Conservation (phyloP, 2,797 vertebrate species). For the Galaxias olidus region DNA sequence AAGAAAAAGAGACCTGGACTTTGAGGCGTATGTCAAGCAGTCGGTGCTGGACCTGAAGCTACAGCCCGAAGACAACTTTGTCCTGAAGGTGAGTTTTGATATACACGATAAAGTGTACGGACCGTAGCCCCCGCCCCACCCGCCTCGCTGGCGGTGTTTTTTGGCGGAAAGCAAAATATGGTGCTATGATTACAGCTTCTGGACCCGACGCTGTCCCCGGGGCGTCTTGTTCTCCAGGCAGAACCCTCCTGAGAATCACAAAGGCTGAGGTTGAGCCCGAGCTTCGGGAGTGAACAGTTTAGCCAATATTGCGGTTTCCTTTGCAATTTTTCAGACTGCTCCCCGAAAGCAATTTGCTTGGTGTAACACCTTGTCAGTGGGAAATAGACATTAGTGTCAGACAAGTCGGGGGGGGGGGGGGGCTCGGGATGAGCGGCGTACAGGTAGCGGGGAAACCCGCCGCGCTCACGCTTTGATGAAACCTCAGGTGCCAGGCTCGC, state of each 20-base stretch:
- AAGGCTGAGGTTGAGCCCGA: too few relatives aligned
- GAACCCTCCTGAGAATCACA: too few relatives aligned
- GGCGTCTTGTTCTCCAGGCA: too few relatives aligned
- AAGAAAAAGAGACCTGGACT: conserved; percentile 82
- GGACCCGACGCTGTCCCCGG: too few relatives aligned
- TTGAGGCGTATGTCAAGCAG: conserved; percentile 85
- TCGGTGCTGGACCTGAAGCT: conserved; percentile 86
- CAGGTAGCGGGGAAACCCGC: conserved; percentile 62
- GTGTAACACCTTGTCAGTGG: conserved; percentile 55
- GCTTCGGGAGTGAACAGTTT: neutral
- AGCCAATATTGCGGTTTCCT: neutral
- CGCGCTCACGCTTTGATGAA: conserved; percentile 49
- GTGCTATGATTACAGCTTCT: too few relatives aligned
- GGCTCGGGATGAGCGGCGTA: conserved; percentile 71
- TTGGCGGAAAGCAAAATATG: too few relatives aligned
- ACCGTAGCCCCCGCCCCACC: too few relatives aligned
- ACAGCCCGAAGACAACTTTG: conserved; percentile 93
- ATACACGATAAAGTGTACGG: too few relatives aligned
- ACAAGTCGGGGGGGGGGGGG: conserved; percentile 53
- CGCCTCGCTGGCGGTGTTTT: too few relatives aligned
- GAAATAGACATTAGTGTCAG: conserved; percentile 75
- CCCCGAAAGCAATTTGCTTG: conserved; percentile 66
- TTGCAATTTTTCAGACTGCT: conserved; percentile 32
- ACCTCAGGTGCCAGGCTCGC: conserved; percentile 64
- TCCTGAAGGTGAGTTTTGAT: conserved; percentile 83